phyloP scores from a whole-genome alignment of 2,113 vertebrate genomes.

The Amazona vittata region DNA sequence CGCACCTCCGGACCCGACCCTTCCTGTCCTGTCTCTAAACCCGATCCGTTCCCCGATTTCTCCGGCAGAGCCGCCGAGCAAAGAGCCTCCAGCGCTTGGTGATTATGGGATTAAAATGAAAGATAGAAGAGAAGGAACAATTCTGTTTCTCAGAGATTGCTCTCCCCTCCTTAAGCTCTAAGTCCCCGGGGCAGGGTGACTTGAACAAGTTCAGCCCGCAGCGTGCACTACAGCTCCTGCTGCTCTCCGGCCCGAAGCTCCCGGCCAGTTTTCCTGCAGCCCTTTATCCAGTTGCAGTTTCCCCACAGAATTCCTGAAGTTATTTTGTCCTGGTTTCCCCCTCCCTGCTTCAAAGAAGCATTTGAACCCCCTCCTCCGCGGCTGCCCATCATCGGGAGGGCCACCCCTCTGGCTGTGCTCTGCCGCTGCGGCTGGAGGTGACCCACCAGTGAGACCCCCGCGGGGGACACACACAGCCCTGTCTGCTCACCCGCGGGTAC shows the following conservation, averaged over 20 bases:
- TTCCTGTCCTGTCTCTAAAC: background rate
- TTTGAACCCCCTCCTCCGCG: background rate
- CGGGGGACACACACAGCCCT: background rate
- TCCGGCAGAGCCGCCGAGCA: background rate
- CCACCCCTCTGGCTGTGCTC: no score
- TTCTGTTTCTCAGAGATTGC: background rate
- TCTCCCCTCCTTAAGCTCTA: rapidly evolving
- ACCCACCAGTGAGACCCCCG: no score
- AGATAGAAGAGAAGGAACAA: rapidly evolving
- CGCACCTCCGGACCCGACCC: rapidly evolving
- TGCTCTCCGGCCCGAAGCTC: rapidly evolving
- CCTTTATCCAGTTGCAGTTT: background rate
- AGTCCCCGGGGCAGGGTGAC: no score
- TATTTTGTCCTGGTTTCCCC: background rate
- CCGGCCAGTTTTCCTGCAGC: background rate
- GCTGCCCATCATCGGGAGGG: no score
- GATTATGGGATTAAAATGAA: background rate
- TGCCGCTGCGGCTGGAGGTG: background rate
- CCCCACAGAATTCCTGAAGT: background rate
- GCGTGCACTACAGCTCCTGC: rapidly evolving
- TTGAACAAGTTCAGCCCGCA: rapidly evolving
- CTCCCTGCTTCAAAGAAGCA: rapidly evolving
- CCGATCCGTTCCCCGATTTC: no score
- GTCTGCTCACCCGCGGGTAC: rapidly evolving
- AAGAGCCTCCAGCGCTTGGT: background rate